Evolutionary conservation across 2,113 vertebrate genomes (phyloP), one percentile per base, ranked within the genome.

Genomic region (Heteronetta atricapilla): DNA sequence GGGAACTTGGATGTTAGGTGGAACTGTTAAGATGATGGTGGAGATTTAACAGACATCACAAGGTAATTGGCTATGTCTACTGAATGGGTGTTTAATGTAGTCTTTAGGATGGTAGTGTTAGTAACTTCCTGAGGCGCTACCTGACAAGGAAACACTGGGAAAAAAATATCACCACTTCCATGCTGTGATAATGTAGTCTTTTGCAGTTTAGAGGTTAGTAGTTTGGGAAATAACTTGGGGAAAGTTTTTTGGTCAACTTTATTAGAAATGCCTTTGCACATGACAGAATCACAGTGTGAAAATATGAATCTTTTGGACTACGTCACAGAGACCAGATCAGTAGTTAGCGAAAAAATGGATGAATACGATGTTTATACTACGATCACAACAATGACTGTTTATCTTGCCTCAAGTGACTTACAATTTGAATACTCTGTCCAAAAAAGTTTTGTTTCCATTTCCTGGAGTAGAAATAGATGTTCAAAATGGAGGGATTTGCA

Each of bases 31-130:
- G 55, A 18, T 11, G 42, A 29, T 11, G 5, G 17, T 53, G 29
- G 67, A 86, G 38, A 34, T 92, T 53, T 56, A 62, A 10, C 6
- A 46, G 44, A 18, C 34, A 67, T 23, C 44, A 34, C 10, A 44
- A 67, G 2, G 26, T 12, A 17, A 6, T 17, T 4, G 16, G 31
- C 28, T 86, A 9, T 56, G 26, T 34, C 59, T 76, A 5, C 11
- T 60, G 53, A 63, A 17, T 10, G 33, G 25, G 11, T 26, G 13
- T 18, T 81, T 44, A 40, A 60, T 22, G 36, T 15, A 6, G 63
- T 50, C 33, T 52, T 3, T 0, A 0, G 5, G 21, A 40, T 31
- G 12, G 5, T 21, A 3, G 1, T 56, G 34, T 60, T 29, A 56
- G 22, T 31, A 46, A 16, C 33, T 29, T 55, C 3, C 5, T 2